Conservation (phyloP, 2,888 invertebrate genomes). For the Oscheius sp. region DNA sequence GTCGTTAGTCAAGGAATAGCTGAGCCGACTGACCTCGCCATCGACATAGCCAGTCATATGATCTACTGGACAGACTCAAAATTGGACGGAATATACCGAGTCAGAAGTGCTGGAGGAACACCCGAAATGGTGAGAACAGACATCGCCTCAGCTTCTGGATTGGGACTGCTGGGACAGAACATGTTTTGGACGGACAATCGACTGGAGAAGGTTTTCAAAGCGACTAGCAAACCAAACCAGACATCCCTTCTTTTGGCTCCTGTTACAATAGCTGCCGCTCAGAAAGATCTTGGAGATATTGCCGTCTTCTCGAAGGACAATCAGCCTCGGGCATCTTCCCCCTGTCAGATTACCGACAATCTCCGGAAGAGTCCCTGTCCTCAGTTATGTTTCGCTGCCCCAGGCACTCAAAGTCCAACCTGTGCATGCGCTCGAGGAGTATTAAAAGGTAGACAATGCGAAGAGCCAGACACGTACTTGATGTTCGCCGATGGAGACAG, state of each 20-base stretch:
- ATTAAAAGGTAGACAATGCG: conserved; percentile 74
- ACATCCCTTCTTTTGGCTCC: conserved; percentile 63
- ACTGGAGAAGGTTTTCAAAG: conserved; percentile 68
- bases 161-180: conserved; percentile 60
- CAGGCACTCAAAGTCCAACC: conserved; percentile 76
- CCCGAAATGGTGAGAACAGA: conserved; percentile 59
- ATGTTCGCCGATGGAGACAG: conserved; percentile 93
- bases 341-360: conserved; percentile 70
- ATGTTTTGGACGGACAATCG: conserved; percentile 69
- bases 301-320: conserved; percentile 87
- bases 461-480: conserved; percentile 84
- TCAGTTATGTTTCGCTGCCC: conserved; percentile 93
- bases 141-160: conserved; percentile 68
- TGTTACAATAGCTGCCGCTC: conserved; percentile 74
- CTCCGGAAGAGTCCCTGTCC: conserved; percentile 77
- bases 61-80: conserved; percentile 97
- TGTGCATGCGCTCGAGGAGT: conserved; percentile 94
- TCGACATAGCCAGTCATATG: conserved; percentile 91
- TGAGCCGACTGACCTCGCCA: conserved; percentile 76
- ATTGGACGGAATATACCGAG: conserved; percentile 85
- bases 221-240: conserved; percentile 59
- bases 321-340: conserved; percentile 77
- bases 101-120: conserved; percentile 49
- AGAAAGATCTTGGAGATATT: conserved; percentile 87
- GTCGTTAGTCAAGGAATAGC: conserved; percentile 62